phyloP scores from a whole-genome alignment of 1,140 invertebrate species.

The Ostrea denselamellosa region DNA sequence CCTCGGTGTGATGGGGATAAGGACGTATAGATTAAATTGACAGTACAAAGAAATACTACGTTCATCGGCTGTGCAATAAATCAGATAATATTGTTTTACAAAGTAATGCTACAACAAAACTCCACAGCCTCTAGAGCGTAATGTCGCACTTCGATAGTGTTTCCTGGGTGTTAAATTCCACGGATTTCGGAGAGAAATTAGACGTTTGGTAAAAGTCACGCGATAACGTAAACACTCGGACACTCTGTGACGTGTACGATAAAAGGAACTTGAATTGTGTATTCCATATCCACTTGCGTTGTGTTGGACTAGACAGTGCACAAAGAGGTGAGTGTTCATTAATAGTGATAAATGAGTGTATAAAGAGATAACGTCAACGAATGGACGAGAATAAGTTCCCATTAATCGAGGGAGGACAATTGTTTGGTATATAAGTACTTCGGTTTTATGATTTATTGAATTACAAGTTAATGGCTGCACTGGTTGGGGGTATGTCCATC shows the following conservation, averaged over 20 bases:
- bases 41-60: neutral
- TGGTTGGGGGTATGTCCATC: neutral
- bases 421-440: neutral
- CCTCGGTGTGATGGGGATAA: neutral
- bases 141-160: neutral
- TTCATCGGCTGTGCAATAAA: neutral
- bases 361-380: neutral
- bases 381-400: neutral
- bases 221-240: neutral
- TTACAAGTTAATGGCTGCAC: neutral
- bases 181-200: neutral
- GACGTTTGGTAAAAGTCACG: neutral
- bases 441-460: neutral
- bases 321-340: neutral
- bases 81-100: conserved; percentile 18
- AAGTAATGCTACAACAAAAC: neutral
- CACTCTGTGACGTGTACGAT: neutral
- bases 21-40: conserved; percentile 10
- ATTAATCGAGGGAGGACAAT: neutral
- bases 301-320: neutral
- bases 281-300: neutral
- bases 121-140: neutral
- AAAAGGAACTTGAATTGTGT: neutral
- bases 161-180: conserved; percentile 13
- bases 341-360: conserved; percentile 2